phyloP scores from a whole-genome alignment of 2,888 invertebrate species.

The Acleris sparsana region DNA sequence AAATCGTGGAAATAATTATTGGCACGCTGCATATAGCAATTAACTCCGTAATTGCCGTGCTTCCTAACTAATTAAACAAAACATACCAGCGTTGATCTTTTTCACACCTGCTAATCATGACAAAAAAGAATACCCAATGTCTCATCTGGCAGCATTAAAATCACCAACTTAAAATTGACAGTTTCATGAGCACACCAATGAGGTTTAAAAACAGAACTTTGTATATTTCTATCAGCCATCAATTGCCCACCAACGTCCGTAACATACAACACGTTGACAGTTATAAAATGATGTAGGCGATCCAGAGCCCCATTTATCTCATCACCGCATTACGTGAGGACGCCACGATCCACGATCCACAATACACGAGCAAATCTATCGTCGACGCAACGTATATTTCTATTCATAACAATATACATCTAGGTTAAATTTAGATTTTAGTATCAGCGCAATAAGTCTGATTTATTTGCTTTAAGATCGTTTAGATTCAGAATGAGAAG shows the following conservation, averaged over 20 bases:
- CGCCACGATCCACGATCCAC: neutral
- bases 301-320: slow-evolving; percentile 21
- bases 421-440: slow-evolving; percentile 17
- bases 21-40: no score
- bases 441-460: slow-evolving; percentile 3
- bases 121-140: no score
- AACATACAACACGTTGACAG: slow-evolving; percentile 16
- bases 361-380: slow-evolving; percentile 26
- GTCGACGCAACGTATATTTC: no score
- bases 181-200: neutral
- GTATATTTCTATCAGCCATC: slow-evolving; percentile 4
- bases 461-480: no score
- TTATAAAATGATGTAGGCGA: slow-evolving; percentile 21
- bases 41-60: no score
- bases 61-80: no score
- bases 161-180: neutral
- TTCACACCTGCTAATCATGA: no score
- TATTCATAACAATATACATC: slow-evolving; percentile 7
- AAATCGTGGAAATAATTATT: no score
- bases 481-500: no score
- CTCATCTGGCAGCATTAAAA: no score
- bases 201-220: slow-evolving; percentile 12
- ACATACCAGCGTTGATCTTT: no score
- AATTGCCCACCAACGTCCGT: slow-evolving; percentile 5
- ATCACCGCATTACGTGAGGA: slow-evolving; percentile 13